Evolutionary conservation across 2,797 vertebrate species (phyloP).

Genomic region (Pogoniulus pusillus): DNA sequence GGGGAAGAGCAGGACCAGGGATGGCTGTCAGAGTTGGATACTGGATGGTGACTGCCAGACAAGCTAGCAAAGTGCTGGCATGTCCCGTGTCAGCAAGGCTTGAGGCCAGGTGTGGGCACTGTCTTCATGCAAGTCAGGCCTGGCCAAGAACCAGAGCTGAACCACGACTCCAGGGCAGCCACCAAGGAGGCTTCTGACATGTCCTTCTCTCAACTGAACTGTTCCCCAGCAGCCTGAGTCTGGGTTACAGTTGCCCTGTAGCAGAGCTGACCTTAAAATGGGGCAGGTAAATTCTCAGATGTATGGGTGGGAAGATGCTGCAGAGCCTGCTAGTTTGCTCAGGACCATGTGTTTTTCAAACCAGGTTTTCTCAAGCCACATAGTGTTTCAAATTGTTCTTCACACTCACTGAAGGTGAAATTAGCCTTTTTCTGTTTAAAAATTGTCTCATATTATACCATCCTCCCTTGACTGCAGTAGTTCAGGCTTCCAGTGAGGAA

Average conservation of each 20-base stretch:
- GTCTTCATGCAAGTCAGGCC: neutral
- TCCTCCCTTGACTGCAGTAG: neutral
- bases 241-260: accelerated
- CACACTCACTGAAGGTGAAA: neutral
- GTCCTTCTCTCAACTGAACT: neutral
- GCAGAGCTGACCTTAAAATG: neutral
- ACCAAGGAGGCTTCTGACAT: neutral
- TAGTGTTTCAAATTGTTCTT: neutral
- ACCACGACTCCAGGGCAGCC: accelerated
- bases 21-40: accelerated
- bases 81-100: accelerated
- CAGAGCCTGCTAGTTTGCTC: neutral
- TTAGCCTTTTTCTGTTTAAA: neutral
- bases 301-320: neutral
- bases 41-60: neutral
- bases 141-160: accelerated
- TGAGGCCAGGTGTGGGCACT: accelerated
- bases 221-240: neutral
- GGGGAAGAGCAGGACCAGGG: neutral
- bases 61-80: neutral
- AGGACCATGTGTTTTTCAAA: too few species aligned
- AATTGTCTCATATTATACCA: neutral
- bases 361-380: accelerated
- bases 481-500: neutral
- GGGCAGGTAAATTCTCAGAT: neutral